A percentile compares a stretch with the other conserved stretches of the same genome.
phyloP scores from a whole-genome alignment of 2,888 invertebrate genomes.

The Cephus pygmeus region DNA sequence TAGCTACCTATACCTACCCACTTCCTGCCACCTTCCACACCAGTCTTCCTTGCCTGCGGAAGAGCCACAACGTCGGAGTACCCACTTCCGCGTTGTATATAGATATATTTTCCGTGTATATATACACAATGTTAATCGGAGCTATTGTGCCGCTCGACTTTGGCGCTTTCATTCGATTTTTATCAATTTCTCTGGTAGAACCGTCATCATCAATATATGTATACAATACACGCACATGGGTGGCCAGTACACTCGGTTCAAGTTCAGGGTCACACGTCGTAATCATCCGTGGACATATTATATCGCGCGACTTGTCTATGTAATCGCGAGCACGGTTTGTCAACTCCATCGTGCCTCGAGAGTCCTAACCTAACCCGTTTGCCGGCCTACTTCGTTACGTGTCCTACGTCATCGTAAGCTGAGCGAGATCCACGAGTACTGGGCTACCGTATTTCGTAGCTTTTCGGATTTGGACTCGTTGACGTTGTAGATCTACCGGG shows the following conservation, averaged over 20 bases:
- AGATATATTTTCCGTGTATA: background rate
- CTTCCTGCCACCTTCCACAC: background rate
- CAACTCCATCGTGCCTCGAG: background rate
- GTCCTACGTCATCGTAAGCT: background rate
- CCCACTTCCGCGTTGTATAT: background rate
- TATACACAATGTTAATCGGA: background rate
- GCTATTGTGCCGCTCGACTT: too few relatives aligned
- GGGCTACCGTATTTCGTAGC: background rate
- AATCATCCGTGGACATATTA: background rate
- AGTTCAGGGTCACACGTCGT: conserved; percentile 36
- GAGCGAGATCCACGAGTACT: background rate
- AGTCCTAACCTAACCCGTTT: background rate
- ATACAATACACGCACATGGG: background rate
- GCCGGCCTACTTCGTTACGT: background rate
- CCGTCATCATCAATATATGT: background rate
- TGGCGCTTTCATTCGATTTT: too few relatives aligned
- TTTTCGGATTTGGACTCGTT: background rate
- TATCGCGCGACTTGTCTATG: background rate
- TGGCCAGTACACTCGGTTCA: conserved; percentile 26
- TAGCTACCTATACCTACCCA: conserved; percentile 13
- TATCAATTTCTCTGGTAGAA: too few relatives aligned
- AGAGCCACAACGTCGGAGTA: background rate
- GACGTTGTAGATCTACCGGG: too few relatives aligned
- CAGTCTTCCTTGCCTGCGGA: background rate
- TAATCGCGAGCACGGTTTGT: background rate